Conservation (phyloP, 2,888 invertebrate genomes). For the Lissocephala sabroskyi region DNA sequence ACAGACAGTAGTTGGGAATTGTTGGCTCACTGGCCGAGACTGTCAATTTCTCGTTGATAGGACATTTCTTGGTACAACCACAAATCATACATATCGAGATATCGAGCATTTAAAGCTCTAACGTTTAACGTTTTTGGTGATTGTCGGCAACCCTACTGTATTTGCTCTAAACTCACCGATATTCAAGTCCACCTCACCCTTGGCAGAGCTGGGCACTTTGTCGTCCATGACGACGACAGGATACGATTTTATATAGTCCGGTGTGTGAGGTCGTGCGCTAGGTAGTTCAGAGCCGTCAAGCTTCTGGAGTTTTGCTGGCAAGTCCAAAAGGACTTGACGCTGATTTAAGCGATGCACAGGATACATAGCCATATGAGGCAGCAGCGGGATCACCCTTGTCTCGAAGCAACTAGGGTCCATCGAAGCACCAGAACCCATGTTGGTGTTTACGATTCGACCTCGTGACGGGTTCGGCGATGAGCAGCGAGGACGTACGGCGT, state of each 20-base stretch:
- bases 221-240: slow-evolving; percentile 73
- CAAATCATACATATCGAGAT: no score
- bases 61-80: no score
- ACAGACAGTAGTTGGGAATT: no score
- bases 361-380: slow-evolving; percentile 19
- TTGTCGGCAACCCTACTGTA: slow-evolving; percentile 7
- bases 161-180: slow-evolving; percentile 66
- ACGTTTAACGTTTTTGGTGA: background rate
- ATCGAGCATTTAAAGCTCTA: no score
- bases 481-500: slow-evolving; percentile 17
- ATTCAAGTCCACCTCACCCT: slow-evolving; percentile 72
- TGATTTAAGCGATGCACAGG: no score
- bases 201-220: slow-evolving; percentile 72
- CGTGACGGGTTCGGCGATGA: slow-evolving; percentile 1
- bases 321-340: no score
- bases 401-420: no score
- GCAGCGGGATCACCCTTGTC: no score
- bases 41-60: no score
- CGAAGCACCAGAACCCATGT: slow-evolving; percentile 16
- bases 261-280: slow-evolving; percentile 71
- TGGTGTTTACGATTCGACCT: slow-evolving; percentile 24
- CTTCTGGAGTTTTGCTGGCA: no score
- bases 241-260: slow-evolving; percentile 72
- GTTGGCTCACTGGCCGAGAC: no score
- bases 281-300: no score